Conservation (phyloP, 2,888 invertebrate species). For the Watsonalla cultraria region DNA sequence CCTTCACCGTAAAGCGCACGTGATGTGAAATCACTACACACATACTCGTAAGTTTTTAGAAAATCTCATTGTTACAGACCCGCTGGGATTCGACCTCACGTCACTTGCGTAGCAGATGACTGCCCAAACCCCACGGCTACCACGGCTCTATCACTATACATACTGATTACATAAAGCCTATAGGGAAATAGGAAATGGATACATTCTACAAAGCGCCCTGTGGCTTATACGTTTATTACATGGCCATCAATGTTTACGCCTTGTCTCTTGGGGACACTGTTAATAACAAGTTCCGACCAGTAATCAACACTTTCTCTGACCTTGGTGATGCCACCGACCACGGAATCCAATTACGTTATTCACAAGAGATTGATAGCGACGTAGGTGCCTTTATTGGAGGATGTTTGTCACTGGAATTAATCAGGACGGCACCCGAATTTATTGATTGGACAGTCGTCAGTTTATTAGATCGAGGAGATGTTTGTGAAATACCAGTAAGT, state of each 20-base stretch:
- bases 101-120: too few relatives aligned
- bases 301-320: constrained; percentile 18
- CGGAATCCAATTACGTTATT: constrained; percentile 56
- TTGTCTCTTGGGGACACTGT: background rate
- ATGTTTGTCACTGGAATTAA: constrained; percentile 54
- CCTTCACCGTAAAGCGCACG: too few relatives aligned
- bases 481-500: too few relatives aligned
- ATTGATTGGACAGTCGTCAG: constrained; percentile 10
- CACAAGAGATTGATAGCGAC: constrained; percentile 52
- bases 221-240: background rate
- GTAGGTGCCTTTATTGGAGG: constrained; percentile 40
- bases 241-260: background rate
- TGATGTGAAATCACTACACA: too few relatives aligned
- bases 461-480: background rate
- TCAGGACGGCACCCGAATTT: constrained; percentile 25
- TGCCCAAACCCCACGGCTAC: too few relatives aligned
- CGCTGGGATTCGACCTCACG: too few relatives aligned
- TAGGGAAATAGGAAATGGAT: too few relatives aligned
- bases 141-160: too few relatives aligned
- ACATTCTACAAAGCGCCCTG: too few relatives aligned
- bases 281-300: constrained; percentile 2
- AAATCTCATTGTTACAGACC: too few relatives aligned
- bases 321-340: constrained; percentile 34
- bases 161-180: too few relatives aligned
- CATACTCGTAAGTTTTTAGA: too few relatives aligned